A percentile compares a stretch with the other conserved stretches of the same genome.
Conservation (phyloP, 2,113 vertebrate genomes). For the Hymenochirus boettgeri region DNA sequence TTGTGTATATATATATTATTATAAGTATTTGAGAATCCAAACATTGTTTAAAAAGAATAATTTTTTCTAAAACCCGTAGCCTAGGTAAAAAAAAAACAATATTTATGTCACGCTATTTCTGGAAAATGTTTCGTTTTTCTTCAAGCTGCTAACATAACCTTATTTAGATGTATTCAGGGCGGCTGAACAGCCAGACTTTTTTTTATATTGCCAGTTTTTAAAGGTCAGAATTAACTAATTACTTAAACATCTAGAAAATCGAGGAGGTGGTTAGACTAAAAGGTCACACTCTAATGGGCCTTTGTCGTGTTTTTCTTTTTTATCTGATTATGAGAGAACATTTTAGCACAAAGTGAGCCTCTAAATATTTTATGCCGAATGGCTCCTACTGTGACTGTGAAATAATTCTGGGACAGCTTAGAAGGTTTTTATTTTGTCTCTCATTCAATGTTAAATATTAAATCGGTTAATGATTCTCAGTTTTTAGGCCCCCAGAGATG, state of each 20-base stretch:
- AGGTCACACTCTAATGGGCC: constrained; percentile 19
- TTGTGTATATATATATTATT: too few species aligned
- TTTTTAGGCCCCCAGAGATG: too few species aligned
- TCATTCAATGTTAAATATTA: background rate
- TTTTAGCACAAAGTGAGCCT: background rate
- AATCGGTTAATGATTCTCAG: too few species aligned
- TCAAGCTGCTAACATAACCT: background rate
- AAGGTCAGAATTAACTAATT: constrained; percentile 38
- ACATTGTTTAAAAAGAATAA: too few species aligned
- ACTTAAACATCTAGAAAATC: constrained; percentile 29
- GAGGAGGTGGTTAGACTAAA: constrained; percentile 2
- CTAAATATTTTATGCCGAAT: constrained; percentile 24
- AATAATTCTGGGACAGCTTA: background rate
- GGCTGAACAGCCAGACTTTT: background rate
- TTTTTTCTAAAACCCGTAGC: too few species aligned
- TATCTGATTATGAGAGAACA: constrained; percentile 11
- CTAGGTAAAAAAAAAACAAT: too few species aligned
- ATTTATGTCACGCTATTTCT: too few species aligned
- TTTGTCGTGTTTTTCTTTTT: constrained; percentile 23
- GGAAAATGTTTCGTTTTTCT: background rate
- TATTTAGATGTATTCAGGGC: background rate
- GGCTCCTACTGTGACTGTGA: background rate
- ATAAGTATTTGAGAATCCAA: too few species aligned
- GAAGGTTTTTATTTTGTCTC: background rate
- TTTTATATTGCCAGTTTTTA: constrained; percentile 6